Percentiles rank a stretch among this genome's conserved stretches.
These are phyloP conservation scores for Calcarius ornatus DNA, from an alignment of 2,113 vertebrate genomes.

Conservation along the genomic window DNA sequence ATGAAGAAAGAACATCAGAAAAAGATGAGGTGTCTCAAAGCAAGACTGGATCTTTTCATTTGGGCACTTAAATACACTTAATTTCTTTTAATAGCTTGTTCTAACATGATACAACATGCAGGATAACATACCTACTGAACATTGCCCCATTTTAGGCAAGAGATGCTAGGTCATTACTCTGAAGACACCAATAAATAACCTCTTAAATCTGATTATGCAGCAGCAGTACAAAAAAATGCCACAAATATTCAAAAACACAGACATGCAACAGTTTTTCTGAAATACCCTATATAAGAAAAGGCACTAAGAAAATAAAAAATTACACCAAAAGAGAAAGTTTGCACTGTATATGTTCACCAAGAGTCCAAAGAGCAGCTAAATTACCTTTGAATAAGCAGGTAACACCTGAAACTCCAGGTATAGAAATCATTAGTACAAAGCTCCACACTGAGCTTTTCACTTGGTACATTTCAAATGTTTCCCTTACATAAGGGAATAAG, in stretches of 20 bases:
- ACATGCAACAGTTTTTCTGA: neutral
- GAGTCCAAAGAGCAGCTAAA: neutral
- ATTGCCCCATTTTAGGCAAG: neutral
- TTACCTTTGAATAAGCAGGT: accelerated
- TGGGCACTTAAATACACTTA: neutral
- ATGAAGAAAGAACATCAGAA: neutral
- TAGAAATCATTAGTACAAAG: neutral
- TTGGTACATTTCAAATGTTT: neutral
- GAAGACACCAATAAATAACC: neutral
- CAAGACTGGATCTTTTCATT: neutral
- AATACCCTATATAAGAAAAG: neutral
- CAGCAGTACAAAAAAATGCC: neutral
- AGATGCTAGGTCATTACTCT: neutral
- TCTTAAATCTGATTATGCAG: neutral
- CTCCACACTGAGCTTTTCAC: neutral
- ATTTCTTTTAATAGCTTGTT: neutral
- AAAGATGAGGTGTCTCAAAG: neutral
- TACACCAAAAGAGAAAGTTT: neutral
- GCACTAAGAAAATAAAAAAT: neutral
- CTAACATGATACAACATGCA: neutral
- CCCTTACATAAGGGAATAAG: neutral
- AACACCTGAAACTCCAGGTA: neutral
- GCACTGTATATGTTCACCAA: neutral
- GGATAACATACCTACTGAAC: neutral
- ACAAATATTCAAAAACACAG: neutral